Base-by-base conservation (phyloP, 2,113 vertebrate genomes). In the Aramus guarauna region DNA sequence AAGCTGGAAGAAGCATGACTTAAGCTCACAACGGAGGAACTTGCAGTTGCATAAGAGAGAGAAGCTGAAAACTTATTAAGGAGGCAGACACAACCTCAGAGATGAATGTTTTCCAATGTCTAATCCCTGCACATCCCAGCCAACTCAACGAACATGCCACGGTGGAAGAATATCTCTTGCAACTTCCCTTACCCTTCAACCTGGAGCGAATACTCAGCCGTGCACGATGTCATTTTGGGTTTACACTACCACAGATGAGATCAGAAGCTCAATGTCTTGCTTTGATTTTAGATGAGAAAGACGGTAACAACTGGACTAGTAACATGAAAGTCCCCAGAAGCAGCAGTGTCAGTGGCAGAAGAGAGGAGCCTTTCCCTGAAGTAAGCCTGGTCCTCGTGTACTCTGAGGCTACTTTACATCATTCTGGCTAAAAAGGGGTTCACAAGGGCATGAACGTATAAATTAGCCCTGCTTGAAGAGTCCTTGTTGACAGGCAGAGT, bases 181-280 rank as follows among this genome's bases (percentile, higher is more conserved):
- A 80, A 5, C 32, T 90, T 83, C 32, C 39, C 47, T 79, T 55
- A 11, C 11, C 19, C 8, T 82, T 88, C 53, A 82, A 64, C 22
- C 16, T 34, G 17, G 23, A 2, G n/a, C 21, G 53, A 88, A 55
- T 0, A 0, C 22, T 73, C n/a, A 74, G 37, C 24, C 1, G 0
- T 9, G 8, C 7, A 37, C 9, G 11, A 13, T 21, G 32, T 23
- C 8, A 39, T 63, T 77, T 83, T 29, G 55, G 20, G 52, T 63
- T 93, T 63, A 79, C 29, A 66, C 29, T 53, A 67, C 29, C 68
- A 45, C 50, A 83, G 34, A 32, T n/a, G 23, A 77, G 55, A 60
- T 45, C 36, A 87, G 48, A 71, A 75, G 22, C 18, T 23, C 43
- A 53, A 41, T 0, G 0, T 48, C 27, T 85, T 32, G 19, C 11